Conservation (phyloP, 2,888 invertebrate genomes). For the Xestia sexstrigata region DNA sequence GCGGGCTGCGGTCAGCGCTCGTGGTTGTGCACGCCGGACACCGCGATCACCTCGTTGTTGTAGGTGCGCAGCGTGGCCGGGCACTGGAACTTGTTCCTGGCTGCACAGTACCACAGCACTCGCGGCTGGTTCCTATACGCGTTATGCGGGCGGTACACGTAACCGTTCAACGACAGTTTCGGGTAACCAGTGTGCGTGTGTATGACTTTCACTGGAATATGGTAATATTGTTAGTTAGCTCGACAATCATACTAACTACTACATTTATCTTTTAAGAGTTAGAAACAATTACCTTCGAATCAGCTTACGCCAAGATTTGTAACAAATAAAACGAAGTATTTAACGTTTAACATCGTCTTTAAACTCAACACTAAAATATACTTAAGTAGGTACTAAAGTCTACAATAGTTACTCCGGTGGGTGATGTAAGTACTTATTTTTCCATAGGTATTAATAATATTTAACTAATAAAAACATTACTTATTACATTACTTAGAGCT, state of each 20-base stretch:
- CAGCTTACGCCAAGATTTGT: conserved; percentile 43
- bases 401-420: conserved; percentile 45
- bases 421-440: conserved; percentile 37
- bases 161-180: conserved; percentile 82
- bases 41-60: conserved; percentile 80
- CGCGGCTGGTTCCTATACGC: conserved; percentile 85
- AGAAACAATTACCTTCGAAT: conserved; percentile 61
- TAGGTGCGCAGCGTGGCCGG: conserved; percentile 81
- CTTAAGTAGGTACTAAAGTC: too few relatives aligned
- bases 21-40: conserved; percentile 82
- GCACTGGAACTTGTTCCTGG: conserved; percentile 82
- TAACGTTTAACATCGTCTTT: conserved; percentile 9
- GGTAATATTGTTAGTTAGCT: conserved; percentile 60
- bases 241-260: conserved; percentile 21
- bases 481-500: conserved; percentile 7
- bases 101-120: conserved; percentile 86
- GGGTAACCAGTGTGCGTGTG: conserved; percentile 83
- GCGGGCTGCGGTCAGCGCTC: conserved; percentile 74
- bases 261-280: conserved; percentile 24
- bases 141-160: conserved; percentile 85
- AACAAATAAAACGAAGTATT: conserved; percentile 43
- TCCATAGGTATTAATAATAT: neutral
- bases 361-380: conserved; percentile 26
- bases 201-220: conserved; percentile 82
- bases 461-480: conserved; percentile 4